Conservation (phyloP, 2,797 vertebrate species). For the Helicolenus hilgendorfi region DNA sequence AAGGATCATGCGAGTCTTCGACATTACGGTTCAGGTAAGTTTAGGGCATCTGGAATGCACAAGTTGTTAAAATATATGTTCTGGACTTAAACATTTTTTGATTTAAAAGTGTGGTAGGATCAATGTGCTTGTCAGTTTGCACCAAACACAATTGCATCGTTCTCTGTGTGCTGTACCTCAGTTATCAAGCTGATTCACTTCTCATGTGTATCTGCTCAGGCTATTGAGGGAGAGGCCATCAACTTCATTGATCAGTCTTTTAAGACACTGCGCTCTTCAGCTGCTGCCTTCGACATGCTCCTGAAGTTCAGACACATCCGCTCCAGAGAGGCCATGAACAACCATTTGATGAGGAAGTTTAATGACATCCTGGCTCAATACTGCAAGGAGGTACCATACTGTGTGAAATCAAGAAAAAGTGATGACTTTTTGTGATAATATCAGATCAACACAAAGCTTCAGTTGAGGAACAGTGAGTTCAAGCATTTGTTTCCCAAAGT, state of each 20-base stretch:
- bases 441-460: neutral
- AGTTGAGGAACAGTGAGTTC: neutral
- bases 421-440: neutral
- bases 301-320: conserved; percentile 93
- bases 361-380: conserved; percentile 93
- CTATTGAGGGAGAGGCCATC: conserved; percentile 94
- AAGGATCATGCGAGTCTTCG: conserved; percentile 92
- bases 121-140: neutral
- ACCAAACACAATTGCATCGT: neutral
- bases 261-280: conserved; percentile 93
- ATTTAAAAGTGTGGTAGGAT: neutral
- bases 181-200: conserved; percentile 7
- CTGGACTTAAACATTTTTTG: neutral
- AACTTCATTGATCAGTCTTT: conserved; percentile 95
- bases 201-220: conserved; percentile 78
- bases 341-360: conserved; percentile 95
- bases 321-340: conserved; percentile 91
- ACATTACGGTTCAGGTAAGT: conserved; percentile 90
- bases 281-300: conserved; percentile 94
- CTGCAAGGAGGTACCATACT: conserved; percentile 94
- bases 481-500: neutral
- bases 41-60: neutral
- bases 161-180: neutral
- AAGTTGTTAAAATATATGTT: neutral
- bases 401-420: conserved; percentile 1